A percentile compares a stretch with the other conserved stretches of the same genome.
Evolutionary conservation across 2,888 invertebrate species (phyloP).

Genomic region (Emmelina monodactyla): DNA sequence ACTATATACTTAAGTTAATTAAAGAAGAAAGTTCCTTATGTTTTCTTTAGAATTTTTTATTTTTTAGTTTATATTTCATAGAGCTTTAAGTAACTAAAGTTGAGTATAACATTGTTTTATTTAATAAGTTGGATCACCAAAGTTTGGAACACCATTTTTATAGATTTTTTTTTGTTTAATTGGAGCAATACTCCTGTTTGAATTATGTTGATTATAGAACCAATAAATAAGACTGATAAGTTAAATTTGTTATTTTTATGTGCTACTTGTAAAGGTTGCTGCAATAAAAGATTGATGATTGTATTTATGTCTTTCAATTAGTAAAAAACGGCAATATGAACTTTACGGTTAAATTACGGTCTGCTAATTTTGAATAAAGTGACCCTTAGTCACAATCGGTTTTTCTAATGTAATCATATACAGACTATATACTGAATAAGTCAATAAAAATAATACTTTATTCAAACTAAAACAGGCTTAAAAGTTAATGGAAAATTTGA

Average conservation of each 20-base stretch:
- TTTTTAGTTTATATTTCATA: slow-evolving; percentile 7
- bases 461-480: slow-evolving; percentile 4
- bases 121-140: neutral
- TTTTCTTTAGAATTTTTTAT: neutral
- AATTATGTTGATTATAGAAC: slow-evolving; percentile 1
- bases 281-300: slow-evolving; percentile 2
- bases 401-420: slow-evolving; percentile 5
- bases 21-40: neutral
- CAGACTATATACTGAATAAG: slow-evolving; percentile 6
- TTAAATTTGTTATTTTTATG: slow-evolving; percentile 5
- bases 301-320: slow-evolving; percentile 3
- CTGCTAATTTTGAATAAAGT: slow-evolving; percentile 7
- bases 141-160: neutral
- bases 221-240: slow-evolving; percentile 3
- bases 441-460: slow-evolving; percentile 3
- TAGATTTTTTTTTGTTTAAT: neutral
- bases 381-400: too few relatives aligned
- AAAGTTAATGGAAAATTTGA: slow-evolving; percentile 1
- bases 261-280: slow-evolving; percentile 4
- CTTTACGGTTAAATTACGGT: slow-evolving; percentile 5
- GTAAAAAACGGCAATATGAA: slow-evolving; percentile 4
- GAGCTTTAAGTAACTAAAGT: too few relatives aligned
- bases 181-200: slow-evolving; percentile 1
- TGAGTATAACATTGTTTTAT: slow-evolving; percentile 1
- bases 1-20: neutral